Evolutionary conservation across 2,888 invertebrate genomes (phyloP).

Genomic region (Mythimna vitellina): DNA sequence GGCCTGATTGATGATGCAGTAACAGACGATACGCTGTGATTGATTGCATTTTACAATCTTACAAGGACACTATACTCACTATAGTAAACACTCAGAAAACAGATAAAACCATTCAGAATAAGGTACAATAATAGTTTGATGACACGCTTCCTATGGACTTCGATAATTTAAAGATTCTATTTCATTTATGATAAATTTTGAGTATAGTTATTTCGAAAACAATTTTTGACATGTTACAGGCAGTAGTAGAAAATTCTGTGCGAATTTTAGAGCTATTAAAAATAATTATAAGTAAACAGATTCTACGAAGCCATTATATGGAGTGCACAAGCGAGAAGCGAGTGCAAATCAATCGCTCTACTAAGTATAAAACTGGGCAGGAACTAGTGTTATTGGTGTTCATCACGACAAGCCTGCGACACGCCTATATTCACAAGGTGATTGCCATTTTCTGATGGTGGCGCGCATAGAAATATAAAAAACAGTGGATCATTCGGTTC

Average conservation of each 20-base stretch:
- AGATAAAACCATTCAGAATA: neutral
- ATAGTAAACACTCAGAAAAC: conserved; percentile 6
- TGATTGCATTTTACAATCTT: conserved; percentile 39
- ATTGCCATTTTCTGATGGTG: conserved; percentile 31
- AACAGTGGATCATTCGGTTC: too few species aligned
- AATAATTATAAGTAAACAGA: conserved; percentile 48
- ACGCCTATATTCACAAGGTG: conserved; percentile 29
- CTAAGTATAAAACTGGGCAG: conserved; percentile 64
- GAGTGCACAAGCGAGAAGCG: conserved; percentile 64
- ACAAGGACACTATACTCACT: neutral
- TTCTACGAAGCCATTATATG: conserved; percentile 61
- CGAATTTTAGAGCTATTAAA: conserved; percentile 41
- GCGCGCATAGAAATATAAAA: too few species aligned
- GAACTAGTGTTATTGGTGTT: conserved; percentile 54
- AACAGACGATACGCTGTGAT: conserved; percentile 41
- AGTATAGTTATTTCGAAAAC: too few species aligned
- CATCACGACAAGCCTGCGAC: conserved; percentile 55
- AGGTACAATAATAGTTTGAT: neutral
- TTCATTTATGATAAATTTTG: neutral
- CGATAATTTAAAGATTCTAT: too few species aligned
- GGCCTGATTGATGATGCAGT: conserved; percentile 49
- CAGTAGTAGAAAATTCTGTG: neutral
- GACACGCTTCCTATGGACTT: too few species aligned
- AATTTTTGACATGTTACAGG: too few species aligned
- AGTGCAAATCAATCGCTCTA: conserved; percentile 72